Conservation (phyloP, 2,113 vertebrate genomes). For the Heterocephalus glaber region DNA sequence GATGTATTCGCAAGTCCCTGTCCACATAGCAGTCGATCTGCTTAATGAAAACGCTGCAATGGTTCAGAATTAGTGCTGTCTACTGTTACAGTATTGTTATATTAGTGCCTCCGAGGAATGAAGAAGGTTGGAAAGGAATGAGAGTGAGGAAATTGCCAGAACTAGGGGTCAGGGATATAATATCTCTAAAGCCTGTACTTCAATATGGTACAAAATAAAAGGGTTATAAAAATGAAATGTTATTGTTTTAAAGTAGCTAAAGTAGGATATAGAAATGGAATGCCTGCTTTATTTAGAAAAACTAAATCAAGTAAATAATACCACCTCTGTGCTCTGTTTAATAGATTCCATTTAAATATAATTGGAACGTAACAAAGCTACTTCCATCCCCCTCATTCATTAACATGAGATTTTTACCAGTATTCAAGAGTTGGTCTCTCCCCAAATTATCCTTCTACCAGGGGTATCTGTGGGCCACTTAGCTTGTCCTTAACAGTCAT, state of each 20-base stretch:
- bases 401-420: neutral
- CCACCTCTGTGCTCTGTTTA: neutral
- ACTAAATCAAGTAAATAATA: conserved; percentile 46
- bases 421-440: neutral
- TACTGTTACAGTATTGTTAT: conserved; percentile 18
- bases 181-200: neutral
- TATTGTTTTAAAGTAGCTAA: neutral
- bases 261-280: neutral
- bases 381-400: neutral
- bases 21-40: conserved; percentile 38
- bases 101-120: neutral
- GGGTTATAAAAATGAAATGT: neutral
- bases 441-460: neutral
- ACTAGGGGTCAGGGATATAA: neutral
- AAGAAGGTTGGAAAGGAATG: neutral
- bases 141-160: conserved; percentile 39
- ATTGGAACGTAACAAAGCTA: conserved; percentile 2
- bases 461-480: neutral
- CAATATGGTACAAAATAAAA: conserved; percentile 3
- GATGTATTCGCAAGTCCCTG: conserved; percentile 71
- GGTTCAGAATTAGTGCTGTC: conserved; percentile 61
- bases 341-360: conserved; percentile 16
- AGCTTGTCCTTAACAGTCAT: neutral
- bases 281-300: conserved; percentile 22
- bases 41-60: conserved; percentile 58